phyloP scores from a whole-genome alignment of 2,797 vertebrate genomes.

The Galagoides demidoff region DNA sequence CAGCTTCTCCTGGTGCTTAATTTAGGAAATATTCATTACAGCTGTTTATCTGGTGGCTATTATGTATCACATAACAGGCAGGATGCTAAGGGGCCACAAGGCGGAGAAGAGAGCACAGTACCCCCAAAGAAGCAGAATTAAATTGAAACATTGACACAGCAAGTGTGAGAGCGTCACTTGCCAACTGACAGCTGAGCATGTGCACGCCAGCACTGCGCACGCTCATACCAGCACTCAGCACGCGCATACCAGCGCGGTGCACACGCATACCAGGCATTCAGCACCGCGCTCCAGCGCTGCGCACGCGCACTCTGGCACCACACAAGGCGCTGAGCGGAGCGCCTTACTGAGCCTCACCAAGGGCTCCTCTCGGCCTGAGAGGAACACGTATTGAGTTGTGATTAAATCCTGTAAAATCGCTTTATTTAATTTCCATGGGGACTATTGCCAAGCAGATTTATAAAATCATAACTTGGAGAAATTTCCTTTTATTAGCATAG shows the following conservation, averaged over 20 bases:
- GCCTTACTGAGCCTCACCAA: fast-evolving
- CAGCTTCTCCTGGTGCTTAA: background rate
- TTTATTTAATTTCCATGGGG: background rate
- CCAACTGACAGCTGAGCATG: fast-evolving
- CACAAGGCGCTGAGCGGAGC: too few relatives aligned
- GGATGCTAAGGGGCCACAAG: background rate
- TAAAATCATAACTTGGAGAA: background rate
- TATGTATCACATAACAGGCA: background rate
- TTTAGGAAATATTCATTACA: background rate
- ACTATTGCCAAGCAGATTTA: background rate
- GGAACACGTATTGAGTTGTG: fast-evolving
- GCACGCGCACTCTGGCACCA: too few relatives aligned
- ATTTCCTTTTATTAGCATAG: background rate
- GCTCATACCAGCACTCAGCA: too few relatives aligned
- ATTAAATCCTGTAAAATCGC: background rate
- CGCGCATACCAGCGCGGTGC: too few relatives aligned
- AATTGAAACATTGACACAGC: background rate
- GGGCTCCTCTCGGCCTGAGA: background rate
- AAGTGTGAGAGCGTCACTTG: background rate
- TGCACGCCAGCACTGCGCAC: fast-evolving
- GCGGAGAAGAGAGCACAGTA: background rate
- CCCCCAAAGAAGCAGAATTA: background rate
- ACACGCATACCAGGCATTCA: too few relatives aligned
- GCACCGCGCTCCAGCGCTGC: too few relatives aligned
- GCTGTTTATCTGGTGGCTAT: background rate